Conservation (phyloP, 2,888 invertebrate genomes). For the Xanthorhoe spadicearia region DNA sequence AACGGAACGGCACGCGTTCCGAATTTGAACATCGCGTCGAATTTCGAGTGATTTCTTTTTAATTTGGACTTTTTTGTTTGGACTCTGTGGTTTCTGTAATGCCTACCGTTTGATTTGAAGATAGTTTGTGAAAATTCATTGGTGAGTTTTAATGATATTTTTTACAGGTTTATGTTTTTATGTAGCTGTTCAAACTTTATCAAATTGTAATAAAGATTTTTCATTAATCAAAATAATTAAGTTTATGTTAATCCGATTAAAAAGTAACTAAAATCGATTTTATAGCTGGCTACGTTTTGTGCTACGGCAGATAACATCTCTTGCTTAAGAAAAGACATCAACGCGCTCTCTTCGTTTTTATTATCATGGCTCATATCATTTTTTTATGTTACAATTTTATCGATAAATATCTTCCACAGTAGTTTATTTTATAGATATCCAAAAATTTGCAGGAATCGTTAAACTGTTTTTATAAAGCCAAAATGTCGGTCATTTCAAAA, state of each 20-base stretch:
- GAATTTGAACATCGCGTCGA: conserved; percentile 53
- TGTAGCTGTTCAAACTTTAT: background rate
- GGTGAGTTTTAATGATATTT: conserved; percentile 22
- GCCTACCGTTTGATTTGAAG: conserved; percentile 24
- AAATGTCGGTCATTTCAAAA: background rate
- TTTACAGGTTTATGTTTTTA: background rate
- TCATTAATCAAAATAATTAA: background rate
- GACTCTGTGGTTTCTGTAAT: conserved; percentile 28
- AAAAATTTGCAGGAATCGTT: background rate
- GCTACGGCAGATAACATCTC: conserved; percentile 25
- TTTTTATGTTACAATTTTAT: conserved; percentile 2
- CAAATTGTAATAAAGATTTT: background rate
- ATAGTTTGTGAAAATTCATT: conserved; percentile 25
- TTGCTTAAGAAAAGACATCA: conserved; percentile 65
- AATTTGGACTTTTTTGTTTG: conserved; percentile 14
- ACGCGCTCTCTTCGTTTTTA: conserved; percentile 53
- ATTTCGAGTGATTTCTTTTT: conserved; percentile 50
- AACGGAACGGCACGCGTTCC: conserved; percentile 62
- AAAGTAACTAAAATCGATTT: conserved; percentile 3
- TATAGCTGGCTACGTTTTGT: conserved; percentile 9
- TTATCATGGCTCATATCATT: conserved; percentile 21
- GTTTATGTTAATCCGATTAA: background rate
- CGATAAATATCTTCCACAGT: background rate
- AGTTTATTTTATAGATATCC: background rate
- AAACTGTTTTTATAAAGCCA: background rate